Percentiles rank a stretch among this genome's conserved stretches.
Conservation (phyloP, 2,113 vertebrate genomes). For the Salvelinus sp. region DNA sequence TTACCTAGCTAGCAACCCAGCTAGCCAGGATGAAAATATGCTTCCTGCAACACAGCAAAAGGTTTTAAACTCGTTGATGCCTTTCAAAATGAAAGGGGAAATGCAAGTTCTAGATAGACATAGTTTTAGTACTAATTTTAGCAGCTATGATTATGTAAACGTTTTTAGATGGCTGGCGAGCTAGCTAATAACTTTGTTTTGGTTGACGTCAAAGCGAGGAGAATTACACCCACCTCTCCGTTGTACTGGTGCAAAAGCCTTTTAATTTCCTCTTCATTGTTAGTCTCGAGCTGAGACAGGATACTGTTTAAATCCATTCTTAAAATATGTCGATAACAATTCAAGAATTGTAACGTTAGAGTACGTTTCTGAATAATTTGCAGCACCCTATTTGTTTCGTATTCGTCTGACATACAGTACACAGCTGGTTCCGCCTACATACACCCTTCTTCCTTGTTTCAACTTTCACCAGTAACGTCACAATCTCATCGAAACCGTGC, state of each 20-base stretch:
- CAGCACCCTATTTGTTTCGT: too few relatives aligned
- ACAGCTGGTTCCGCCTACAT: neutral
- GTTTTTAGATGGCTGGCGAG: neutral
- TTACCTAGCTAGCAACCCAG: slow-evolving; percentile 10
- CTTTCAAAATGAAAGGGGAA: neutral
- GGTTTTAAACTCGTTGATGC: neutral
- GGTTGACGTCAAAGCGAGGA: slow-evolving; percentile 32
- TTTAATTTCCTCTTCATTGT: slow-evolving; percentile 56
- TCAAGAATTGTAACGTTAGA: too few relatives aligned
- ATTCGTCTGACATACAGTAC: too few relatives aligned
- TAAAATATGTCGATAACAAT: neutral
- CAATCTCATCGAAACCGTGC: neutral
- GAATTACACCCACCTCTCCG: slow-evolving; percentile 62
- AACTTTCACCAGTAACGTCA: slow-evolving; percentile 50
- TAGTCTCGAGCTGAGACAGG: slow-evolving; percentile 62
- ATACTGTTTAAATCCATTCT: slow-evolving; percentile 69
- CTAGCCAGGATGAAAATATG: neutral
- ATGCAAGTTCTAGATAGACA: neutral
- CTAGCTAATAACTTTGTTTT: slow-evolving; percentile 54
- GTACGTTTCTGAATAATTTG: too few relatives aligned
- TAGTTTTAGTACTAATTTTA: neutral
- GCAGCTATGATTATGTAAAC: neutral
- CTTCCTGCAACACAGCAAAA: neutral
- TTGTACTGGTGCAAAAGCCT: slow-evolving; percentile 66
- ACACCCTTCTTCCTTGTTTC: slow-evolving; percentile 15